A percentile compares a stretch with the other conserved stretches of the same genome.
These are phyloP conservation scores for Andrena flavipes DNA, from an alignment of 2,888 invertebrate species.

Conservation along the genomic window DNA sequence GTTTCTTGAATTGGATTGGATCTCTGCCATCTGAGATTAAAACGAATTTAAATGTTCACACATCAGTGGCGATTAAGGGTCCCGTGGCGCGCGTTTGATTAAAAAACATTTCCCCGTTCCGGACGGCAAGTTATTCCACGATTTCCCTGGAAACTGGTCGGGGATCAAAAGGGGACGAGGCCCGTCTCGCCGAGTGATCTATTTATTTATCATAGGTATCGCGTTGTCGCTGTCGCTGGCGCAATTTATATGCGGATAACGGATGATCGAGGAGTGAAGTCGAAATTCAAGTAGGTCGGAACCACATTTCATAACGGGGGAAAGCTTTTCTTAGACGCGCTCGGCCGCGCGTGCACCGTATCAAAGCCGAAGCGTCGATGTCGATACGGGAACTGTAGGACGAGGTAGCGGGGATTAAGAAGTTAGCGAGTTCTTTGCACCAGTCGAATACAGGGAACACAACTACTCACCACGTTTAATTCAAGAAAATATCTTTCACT, in stretches of 20 bases:
- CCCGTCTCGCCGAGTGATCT: conserved; percentile 13
- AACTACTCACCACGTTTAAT: no score
- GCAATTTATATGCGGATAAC: conserved; percentile 57
- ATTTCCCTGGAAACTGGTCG: conserved; percentile 13
- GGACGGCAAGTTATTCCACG: conserved; percentile 15
- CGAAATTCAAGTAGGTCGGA: conserved; percentile 48
- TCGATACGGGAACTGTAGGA: neutral
- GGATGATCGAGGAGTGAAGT: conserved; percentile 48
- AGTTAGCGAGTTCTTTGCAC: neutral
- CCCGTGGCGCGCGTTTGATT: no score
- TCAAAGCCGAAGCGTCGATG: conserved; percentile 3
- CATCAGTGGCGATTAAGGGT: no score
- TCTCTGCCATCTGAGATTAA: no score
- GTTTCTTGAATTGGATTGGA: no score
- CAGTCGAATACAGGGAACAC: no score
- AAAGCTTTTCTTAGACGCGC: conserved; percentile 29
- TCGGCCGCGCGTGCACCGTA: neutral
- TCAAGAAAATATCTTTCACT: no score
- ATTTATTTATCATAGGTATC: conserved; percentile 58
- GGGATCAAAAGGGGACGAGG: conserved; percentile 10
- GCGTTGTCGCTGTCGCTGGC: conserved; percentile 27
- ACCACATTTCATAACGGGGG: conserved; percentile 21
- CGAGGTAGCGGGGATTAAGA: conserved; percentile 5
- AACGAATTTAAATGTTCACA: no score
- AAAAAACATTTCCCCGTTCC: neutral